Percentiles rank a stretch among this genome's conserved stretches.
These are phyloP conservation scores for Osedax frankpressi DNA, from an alignment of 2,888 invertebrate genomes.

Conservation along the genomic window DNA sequence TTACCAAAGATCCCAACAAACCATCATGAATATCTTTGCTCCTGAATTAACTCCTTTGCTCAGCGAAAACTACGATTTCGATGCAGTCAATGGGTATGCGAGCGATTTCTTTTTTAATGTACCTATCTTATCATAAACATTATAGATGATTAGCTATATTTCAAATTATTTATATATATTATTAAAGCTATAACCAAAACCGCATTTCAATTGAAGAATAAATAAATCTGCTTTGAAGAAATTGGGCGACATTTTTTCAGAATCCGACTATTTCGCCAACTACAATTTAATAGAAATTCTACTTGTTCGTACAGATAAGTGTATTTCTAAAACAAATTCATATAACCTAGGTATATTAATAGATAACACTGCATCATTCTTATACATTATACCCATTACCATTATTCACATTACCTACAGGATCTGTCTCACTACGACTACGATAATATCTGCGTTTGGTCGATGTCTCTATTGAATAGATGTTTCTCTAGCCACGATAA, in stretches of 20 bases:
- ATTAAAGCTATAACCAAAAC: too few species aligned
- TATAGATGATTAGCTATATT: too few species aligned
- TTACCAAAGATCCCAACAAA: conserved; percentile 30
- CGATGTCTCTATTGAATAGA: conserved; percentile 42
- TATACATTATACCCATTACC: background rate
- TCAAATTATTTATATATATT: too few species aligned
- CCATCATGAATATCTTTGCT: background rate
- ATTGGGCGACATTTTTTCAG: conserved; percentile 38
- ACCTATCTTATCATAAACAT: too few species aligned
- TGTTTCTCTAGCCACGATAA: conserved; percentile 42
- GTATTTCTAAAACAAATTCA: too few species aligned
- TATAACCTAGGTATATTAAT: too few species aligned
- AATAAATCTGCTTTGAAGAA: conserved; percentile 27
- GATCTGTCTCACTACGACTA: conserved; percentile 42
- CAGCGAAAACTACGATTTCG: conserved; percentile 29
- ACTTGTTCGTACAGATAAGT: too few species aligned
- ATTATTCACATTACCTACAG: conserved; percentile 25
- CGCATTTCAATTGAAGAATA: conserved; percentile 9
- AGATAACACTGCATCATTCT: too few species aligned
- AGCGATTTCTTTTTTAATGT: background rate
- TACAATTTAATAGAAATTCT: conserved; percentile 2
- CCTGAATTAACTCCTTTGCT: conserved; percentile 35
- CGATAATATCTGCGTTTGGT: conserved; percentile 41
- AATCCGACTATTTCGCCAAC: conserved; percentile 35
- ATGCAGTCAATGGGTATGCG: conserved; percentile 26